Base-by-base conservation (phyloP, 2,113 vertebrate species). In the Montifringilla adamsi region DNA sequence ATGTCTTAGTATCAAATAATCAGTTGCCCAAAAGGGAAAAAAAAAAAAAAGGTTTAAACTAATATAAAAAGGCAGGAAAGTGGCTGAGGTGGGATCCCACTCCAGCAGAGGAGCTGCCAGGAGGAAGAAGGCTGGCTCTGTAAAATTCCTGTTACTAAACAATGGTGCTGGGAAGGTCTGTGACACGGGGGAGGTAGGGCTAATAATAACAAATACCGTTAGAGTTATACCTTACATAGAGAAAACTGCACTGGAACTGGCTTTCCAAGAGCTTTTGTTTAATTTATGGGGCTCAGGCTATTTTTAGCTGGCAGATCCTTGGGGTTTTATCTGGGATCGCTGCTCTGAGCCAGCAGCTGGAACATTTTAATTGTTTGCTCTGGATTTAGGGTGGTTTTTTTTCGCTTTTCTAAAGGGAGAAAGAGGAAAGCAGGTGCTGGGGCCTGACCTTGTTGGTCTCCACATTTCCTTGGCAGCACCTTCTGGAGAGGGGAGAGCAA, bases 271-370 rank as follows among this genome's bases (percentile, higher is more conserved):
- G 82, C 56, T 95, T 97, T 96, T 97, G 96, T 97, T 96, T 98
- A 97, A 97, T 97, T 97, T 97, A 95, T 95, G 94, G 95, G 95
- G 84, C 96, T 95, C 26, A 9, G 63, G 94, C 95, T 98, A 97
- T 98, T 96, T 98, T 98, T 98, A 98, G 96, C 94, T 30, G 16
- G 87, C 80, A 80, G 89, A 96, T 97, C 96, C 96, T 96, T 72
- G 75, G 87, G 91, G 90, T 94, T 97, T 96, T 95, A 96, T 89
- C 91, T 83, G 87, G 67, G 85, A 93, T 67, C 0, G 1, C 60
- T 81, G 74, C 84, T 96, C 78, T 11, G 15, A 90, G 93, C 53
- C 63, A 90, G 68, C 83, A 95, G 94, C 91, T 94, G 95, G 85
- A 91, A 91, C 43, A 44, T 73, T 81, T 93, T 94, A 87, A 93